Evolutionary conservation across 1,140 invertebrate genomes (phyloP).

Genomic region (Fopius arisanus): DNA sequence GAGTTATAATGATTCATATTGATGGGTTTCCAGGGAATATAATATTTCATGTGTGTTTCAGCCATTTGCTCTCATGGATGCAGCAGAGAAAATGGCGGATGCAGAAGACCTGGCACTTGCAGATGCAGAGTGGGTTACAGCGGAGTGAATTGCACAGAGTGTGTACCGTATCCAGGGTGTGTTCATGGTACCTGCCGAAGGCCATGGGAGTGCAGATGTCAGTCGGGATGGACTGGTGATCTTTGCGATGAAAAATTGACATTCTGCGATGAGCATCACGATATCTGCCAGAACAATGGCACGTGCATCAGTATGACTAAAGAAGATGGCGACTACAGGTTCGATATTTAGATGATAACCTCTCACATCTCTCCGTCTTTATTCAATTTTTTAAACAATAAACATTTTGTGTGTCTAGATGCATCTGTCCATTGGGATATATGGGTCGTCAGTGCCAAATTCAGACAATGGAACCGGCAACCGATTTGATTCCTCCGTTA

Average conservation of each 20-base stretch:
- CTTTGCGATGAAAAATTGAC: constrained; percentile 86
- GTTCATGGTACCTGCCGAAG: constrained; percentile 82
- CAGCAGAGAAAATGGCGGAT: constrained; percentile 84
- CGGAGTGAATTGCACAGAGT: constrained; percentile 81
- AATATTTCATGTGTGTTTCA: constrained; percentile 49
- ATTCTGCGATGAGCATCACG: constrained; percentile 77
- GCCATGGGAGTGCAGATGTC: constrained; percentile 90
- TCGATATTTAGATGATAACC: background rate
- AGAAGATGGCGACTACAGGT: constrained; percentile 79
- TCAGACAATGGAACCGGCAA: constrained; percentile 52
- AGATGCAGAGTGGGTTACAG: constrained; percentile 90
- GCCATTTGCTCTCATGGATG: constrained; percentile 85
- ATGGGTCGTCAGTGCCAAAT: constrained; percentile 60
- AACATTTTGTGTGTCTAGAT: constrained; percentile 46
- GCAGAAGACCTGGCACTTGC: constrained; percentile 77
- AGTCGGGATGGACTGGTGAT: constrained; percentile 86
- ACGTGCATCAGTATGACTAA: constrained; percentile 80
- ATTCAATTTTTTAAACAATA: background rate
- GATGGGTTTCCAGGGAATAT: too few species aligned
- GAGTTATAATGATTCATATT: too few species aligned
- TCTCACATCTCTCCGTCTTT: too few species aligned
- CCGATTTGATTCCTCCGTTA: constrained; percentile 55
- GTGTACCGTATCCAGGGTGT: constrained; percentile 86
- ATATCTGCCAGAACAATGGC: constrained; percentile 78
- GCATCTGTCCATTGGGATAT: constrained; percentile 56